Conservation (phyloP, 2,113 vertebrate genomes). For the Cavia porcellus region DNA sequence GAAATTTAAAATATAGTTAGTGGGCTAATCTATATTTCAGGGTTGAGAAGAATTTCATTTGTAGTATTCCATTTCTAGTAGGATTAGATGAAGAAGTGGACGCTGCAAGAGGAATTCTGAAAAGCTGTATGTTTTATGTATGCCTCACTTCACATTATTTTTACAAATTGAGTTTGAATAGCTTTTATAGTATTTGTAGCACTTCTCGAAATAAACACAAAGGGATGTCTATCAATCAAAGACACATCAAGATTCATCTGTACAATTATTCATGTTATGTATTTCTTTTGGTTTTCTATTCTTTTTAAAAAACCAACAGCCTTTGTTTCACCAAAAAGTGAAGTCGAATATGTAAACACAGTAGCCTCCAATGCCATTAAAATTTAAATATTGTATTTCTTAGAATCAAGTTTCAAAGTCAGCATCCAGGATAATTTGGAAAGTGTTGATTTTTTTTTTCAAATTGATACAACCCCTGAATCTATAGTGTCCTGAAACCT, state of each 20-base stretch:
- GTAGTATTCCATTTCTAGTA: background rate
- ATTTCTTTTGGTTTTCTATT: background rate
- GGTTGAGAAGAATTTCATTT: background rate
- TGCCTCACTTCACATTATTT: background rate
- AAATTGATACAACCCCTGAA: background rate
- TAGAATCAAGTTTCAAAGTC: background rate
- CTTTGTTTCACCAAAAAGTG: background rate
- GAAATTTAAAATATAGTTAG: background rate
- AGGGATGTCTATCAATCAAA: background rate
- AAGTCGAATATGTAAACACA: background rate
- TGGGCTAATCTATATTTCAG: background rate
- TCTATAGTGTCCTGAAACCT: background rate
- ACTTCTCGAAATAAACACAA: constrained; percentile 30
- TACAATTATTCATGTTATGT: background rate
- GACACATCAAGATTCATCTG: background rate
- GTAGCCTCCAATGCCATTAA: background rate
- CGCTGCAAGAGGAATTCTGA: background rate
- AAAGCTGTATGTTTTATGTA: background rate
- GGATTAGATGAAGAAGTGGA: background rate
- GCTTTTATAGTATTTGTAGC: background rate
- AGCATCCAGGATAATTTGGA: background rate
- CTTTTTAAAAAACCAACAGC: background rate
- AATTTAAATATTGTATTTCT: background rate
- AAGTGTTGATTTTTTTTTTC: constrained; percentile 10
- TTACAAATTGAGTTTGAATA: constrained; percentile 40